Conservation (phyloP, 2,797 vertebrate species). For the Rhinogobio ventralis region DNA sequence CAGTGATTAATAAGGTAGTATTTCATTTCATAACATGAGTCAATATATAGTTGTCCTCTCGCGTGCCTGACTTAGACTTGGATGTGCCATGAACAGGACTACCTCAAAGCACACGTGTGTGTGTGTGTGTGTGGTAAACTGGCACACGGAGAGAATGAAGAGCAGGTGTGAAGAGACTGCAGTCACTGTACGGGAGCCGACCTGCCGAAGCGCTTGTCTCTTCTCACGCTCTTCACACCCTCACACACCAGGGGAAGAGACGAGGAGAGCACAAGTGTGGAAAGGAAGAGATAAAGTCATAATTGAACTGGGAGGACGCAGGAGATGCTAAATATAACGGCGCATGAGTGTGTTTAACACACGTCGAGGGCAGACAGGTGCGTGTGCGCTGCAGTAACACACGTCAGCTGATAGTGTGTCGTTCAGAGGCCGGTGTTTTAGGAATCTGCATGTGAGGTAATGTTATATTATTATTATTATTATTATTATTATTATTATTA, state of each 20-base stretch:
- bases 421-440: not conserved
- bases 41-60: not conserved
- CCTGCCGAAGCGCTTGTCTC: conserved; percentile 86
- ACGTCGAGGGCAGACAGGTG: conserved; percentile 48
- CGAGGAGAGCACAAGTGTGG: conserved; percentile 38
- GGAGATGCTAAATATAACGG: conserved; percentile 62
- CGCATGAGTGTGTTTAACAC: conserved; percentile 52
- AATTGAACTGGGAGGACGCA: conserved; percentile 79
- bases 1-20: not conserved
- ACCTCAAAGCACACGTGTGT: not conserved
- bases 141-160: conserved; percentile 88
- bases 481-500: no score
- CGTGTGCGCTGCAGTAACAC: not conserved
- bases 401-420: not conserved
- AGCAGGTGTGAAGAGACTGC: conserved; percentile 94
- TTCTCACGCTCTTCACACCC: conserved; percentile 89
- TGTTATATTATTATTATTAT: not conserved
- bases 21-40: not conserved
- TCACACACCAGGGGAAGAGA: conserved; percentile 64
- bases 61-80: not conserved
- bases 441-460: not conserved
- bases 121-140: not conserved
- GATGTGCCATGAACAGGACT: not conserved
- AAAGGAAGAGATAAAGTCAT: conserved; percentile 74
- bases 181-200: conserved; percentile 91